A percentile compares a stretch with the other conserved stretches of the same genome.
Evolutionary conservation across 2,888 invertebrate genomes (phyloP).

Genomic region (Macrophya alboannulata): DNA sequence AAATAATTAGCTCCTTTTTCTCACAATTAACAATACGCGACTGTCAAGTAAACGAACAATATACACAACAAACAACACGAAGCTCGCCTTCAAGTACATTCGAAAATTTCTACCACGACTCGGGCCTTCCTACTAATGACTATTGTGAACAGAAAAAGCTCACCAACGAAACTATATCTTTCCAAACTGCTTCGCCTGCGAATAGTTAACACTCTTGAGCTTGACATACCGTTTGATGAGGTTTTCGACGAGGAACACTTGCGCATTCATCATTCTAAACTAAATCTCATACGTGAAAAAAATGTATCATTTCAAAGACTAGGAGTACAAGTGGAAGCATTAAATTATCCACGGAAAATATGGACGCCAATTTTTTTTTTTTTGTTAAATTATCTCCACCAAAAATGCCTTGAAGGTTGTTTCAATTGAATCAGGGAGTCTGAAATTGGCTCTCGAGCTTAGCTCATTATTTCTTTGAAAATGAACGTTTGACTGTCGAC

Average conservation of each 20-base stretch:
- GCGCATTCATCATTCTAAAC: too few species aligned
- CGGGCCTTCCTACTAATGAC: background rate
- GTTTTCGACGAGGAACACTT: background rate
- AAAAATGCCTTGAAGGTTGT: background rate
- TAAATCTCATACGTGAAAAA: too few species aligned
- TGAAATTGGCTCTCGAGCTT: background rate
- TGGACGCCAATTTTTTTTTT: background rate
- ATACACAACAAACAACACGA: background rate
- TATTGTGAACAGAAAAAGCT: background rate
- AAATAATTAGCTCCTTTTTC: conserved; percentile 11
- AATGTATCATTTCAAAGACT: too few species aligned
- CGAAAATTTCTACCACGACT: background rate
- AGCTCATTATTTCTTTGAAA: background rate
- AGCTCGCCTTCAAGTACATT: background rate
- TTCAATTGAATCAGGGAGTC: background rate
- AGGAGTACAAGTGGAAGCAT: too few species aligned
- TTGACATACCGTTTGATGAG: background rate
- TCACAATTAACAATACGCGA: background rate
- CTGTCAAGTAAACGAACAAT: background rate
- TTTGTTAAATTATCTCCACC: background rate
- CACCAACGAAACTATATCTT: background rate
- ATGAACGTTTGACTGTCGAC: background rate
- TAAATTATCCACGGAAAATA: background rate
- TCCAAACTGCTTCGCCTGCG: background rate
- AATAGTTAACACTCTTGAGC: background rate